A percentile compares a stretch with the other conserved stretches of the same genome.
Evolutionary conservation across 2,888 invertebrate species (phyloP).

Genomic region (Sesia bembeciformis): DNA sequence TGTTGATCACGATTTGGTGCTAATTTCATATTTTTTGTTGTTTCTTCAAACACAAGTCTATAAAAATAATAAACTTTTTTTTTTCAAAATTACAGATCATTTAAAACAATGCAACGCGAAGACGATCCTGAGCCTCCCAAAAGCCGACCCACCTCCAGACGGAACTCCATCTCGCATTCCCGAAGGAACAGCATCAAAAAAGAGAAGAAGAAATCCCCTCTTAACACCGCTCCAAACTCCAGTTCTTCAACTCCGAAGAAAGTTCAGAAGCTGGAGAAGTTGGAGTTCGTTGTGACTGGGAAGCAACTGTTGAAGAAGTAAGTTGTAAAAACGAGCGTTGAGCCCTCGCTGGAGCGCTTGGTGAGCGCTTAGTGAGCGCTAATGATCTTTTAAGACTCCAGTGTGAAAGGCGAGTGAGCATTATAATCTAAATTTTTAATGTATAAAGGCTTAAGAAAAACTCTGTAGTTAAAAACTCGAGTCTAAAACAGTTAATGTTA

Average conservation of each 20-base stretch:
- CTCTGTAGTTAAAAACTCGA: too few relatives aligned
- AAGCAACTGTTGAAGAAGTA: constrained; percentile 51
- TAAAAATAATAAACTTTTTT: not conserved
- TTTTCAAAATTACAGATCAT: not conserved
- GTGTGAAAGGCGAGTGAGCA: too few relatives aligned
- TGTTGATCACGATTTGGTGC: not conserved
- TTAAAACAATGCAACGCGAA: not conserved
- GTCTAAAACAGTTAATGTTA: too few relatives aligned
- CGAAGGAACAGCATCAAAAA: constrained; percentile 44
- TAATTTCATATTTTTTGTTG: not conserved
- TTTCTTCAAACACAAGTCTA: not conserved
- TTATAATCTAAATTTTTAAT: too few relatives aligned
- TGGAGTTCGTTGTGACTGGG: constrained; percentile 56
- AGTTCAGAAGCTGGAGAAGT: constrained; percentile 24
- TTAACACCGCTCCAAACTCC: constrained; percentile 20
- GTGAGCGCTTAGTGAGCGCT: too few relatives aligned
- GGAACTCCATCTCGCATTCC: constrained; percentile 42
- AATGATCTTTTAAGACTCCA: too few relatives aligned
- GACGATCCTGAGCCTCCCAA: constrained; percentile 26
- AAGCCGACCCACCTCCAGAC: constrained; percentile 36
- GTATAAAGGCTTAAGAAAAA: too few relatives aligned
- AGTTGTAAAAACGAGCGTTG: not conserved
- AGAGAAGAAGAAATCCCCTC: constrained; percentile 20
- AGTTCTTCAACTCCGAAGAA: constrained; percentile 42
- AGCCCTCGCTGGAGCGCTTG: too few relatives aligned